These are phyloP conservation scores for Microtus richardsoni DNA, from an alignment of 2,113 vertebrate species.

Conservation along the genomic window DNA sequence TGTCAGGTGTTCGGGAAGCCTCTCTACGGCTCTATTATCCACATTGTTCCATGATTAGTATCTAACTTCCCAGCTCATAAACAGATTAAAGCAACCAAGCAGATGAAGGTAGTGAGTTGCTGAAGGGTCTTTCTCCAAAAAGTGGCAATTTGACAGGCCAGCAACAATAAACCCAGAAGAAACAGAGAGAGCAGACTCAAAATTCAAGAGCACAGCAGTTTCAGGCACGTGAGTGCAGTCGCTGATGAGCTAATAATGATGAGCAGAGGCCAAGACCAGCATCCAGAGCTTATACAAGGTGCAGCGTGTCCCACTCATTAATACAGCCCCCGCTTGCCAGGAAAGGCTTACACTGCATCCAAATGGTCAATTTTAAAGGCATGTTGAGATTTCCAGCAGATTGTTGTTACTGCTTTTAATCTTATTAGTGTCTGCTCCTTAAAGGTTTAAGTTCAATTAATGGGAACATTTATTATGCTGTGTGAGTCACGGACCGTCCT, in stretches of 20 bases:
- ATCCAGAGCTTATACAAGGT: not conserved
- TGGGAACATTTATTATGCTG: not conserved
- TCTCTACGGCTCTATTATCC: not conserved
- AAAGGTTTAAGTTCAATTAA: conserved; percentile 10
- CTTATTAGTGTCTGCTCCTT: conserved; percentile 4
- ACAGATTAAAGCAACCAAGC: not conserved
- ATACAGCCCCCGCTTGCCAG: not conserved
- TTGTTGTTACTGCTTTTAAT: not conserved
- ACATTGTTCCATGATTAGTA: not conserved
- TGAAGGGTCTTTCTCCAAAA: not conserved
- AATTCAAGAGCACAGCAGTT: not conserved
- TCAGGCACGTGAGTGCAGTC: not conserved
- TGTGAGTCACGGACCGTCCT: not conserved
- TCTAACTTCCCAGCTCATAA: not conserved
- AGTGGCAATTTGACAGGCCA: not conserved
- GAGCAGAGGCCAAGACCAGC: not conserved
- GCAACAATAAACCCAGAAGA: not conserved
- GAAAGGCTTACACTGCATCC: not conserved
- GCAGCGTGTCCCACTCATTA: not conserved
- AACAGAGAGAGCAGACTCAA: not conserved
- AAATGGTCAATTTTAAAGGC: conserved; percentile 15
- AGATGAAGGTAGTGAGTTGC: not conserved
- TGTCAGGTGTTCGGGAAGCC: not conserved
- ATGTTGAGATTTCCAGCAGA: not conserved
- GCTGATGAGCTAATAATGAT: not conserved